These are phyloP conservation scores for Brachionus plicatilis DNA, from an alignment of 1,140 invertebrate genomes.

Conservation along the genomic window DNA sequence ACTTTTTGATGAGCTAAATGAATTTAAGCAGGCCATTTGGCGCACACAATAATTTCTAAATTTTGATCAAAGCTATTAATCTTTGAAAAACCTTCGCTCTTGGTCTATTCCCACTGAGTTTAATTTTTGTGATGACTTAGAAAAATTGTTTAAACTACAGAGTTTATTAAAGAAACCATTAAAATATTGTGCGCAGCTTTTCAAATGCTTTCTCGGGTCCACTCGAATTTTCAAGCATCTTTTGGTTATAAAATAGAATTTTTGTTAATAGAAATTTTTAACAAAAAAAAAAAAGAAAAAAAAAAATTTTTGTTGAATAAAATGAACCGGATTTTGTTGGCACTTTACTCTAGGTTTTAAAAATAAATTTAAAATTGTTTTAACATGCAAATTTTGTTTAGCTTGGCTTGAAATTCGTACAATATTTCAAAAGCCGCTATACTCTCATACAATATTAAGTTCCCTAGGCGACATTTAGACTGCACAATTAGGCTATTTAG, in stretches of 20 bases:
- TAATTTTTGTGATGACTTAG: slow-evolving; percentile 8
- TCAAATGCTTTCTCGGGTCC: not conserved
- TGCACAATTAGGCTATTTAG: not conserved
- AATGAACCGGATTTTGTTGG: not conserved
- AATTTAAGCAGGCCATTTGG: not conserved
- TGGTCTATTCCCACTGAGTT: not conserved
- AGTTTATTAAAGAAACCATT: slow-evolving; percentile 19
- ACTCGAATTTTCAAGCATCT: not conserved
- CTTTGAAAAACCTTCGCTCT: not conserved
- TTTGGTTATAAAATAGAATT: not conserved
- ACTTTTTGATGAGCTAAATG: not conserved
- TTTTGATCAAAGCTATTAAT: slow-evolving; percentile 6
- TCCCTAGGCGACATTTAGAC: not conserved
- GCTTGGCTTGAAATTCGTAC: not conserved
- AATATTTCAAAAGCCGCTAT: not conserved
- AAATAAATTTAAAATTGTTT: not conserved
- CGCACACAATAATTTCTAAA: not conserved
- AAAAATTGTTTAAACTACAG: not conserved
- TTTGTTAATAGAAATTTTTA: not conserved
- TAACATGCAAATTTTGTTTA: not conserved
- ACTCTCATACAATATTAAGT: not conserved
- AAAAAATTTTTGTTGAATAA: too few species aligned
- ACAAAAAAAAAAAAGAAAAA: not conserved
- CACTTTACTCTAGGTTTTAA: not conserved
- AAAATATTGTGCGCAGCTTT: not conserved